Evolutionary conservation across 2,113 vertebrate species (phyloP), one percentile per base, ranked within the genome.

Genomic region (Pyxicephalus adspersus): DNA sequence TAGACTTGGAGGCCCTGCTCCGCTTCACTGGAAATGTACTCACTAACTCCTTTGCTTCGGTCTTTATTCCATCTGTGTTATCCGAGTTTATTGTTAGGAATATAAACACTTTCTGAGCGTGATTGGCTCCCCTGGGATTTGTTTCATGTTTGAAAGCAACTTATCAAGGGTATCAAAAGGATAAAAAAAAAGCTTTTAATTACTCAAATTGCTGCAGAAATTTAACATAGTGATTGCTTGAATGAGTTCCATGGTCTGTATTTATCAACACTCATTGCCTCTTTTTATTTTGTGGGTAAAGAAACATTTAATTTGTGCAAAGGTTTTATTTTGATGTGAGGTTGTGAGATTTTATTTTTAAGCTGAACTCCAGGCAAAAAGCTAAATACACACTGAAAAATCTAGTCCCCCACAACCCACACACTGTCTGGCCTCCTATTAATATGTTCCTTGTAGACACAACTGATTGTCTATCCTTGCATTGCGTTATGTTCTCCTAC

Each of bases 71-170:
- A 22, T 38, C 54, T 26, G 51, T 60, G 77, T 80, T 72, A 63
- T 71, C 58, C 38, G 65, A 34, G 34, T 81, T 81, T 72, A 64
- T 81, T 72, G 78, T 73, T 45, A 64, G 57, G 57, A 64, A 64
- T 81, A 81, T 64, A 81, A 81, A 81, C 78, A 81, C 78, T 81
- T 31, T 78, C 66, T 63, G 71, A 70, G 67, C 66, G 71, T 55
- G 68, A 81, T 63, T 64, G 57, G 38, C 78, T 81, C 78, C 58
- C 9, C 57, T 5, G 78, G 78, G 67, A 81, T 64, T 81, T 81
- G 51, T 65, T 66, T 78, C 76, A 67, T 55, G 68, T 73, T 81
- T 64, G 66, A 73, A 81, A 81, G 78, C 78, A 81, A 73, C 38
- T 72, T 81, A 81, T 73, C 78, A 73, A 54, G 58, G 77, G 66